phyloP scores from a whole-genome alignment of 2,888 invertebrate species.

The Therioaphis trifolii region DNA sequence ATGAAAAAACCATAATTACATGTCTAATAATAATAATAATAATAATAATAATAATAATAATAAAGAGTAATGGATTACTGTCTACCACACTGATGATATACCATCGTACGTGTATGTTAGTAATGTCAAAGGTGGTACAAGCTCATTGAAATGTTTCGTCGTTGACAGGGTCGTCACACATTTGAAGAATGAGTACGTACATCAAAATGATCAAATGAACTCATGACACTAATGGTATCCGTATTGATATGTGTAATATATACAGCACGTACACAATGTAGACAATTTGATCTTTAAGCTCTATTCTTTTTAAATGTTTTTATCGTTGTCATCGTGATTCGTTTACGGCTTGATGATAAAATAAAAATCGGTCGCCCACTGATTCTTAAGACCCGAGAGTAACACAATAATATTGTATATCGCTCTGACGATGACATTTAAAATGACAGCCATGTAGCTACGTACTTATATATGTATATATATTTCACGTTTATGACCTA shows the following conservation, averaged over 20 bases:
- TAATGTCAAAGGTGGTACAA: slow-evolving; percentile 32
- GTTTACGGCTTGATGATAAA: neutral
- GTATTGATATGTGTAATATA: slow-evolving; percentile 32
- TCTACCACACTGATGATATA: too few species aligned
- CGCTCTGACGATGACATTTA: neutral
- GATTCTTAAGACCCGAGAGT: neutral
- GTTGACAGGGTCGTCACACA: slow-evolving; percentile 46
- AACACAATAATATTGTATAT: neutral
- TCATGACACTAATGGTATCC: slow-evolving; percentile 35
- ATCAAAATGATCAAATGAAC: slow-evolving; percentile 12
- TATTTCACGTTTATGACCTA: slow-evolving; percentile 9
- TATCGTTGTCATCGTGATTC: slow-evolving; percentile 36
- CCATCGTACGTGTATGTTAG: neutral
- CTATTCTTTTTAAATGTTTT: neutral
- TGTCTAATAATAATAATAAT: too few species aligned
- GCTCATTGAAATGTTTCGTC: slow-evolving; percentile 34
- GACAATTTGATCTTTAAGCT: slow-evolving; percentile 13
- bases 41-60: too few species aligned
- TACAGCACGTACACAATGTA: neutral
- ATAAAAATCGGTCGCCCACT: slow-evolving; percentile 41
- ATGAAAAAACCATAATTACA: too few species aligned
- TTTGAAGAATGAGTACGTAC: slow-evolving; percentile 15
- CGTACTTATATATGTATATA: neutral
- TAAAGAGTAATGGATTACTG: too few species aligned
- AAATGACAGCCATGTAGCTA: neutral